Base-by-base conservation (phyloP, 2,113 vertebrate species). In the Athene cunicularia region DNA sequence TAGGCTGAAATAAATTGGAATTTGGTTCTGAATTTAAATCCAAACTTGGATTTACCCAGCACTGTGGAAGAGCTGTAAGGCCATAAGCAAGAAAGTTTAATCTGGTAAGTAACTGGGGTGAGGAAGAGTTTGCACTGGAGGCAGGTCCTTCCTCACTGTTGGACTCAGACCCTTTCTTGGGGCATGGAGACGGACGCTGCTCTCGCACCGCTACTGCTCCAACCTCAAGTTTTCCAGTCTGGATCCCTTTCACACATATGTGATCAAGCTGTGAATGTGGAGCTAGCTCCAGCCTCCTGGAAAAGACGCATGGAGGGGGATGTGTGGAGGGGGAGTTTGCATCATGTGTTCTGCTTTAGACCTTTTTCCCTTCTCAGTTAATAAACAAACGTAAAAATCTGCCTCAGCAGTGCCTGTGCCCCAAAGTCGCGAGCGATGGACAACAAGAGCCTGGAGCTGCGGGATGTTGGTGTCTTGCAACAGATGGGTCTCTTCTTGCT, bases 241-340 rank as follows among this genome's bases (percentile, higher is more conserved):
- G 84, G 76, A 89, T 72, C 56, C 60, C 28, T 87, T 50, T 90
- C 66, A 24, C 91, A 94, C 91, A 93, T 58, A 11, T 81, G 73
- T 39, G 93, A 72, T n/a, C 95, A 94, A 95, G 96, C 96, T 96
- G 96, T 62, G 96, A 45, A 73, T 35, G 58, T 3, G 53, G 50
- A 79, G 33, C 16, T 12, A 79, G 62, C 70, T 85, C 68, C 89
- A 93, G 27, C 66, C 72, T 55, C 53, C 84, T 77, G 90, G 67
- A 92, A 82, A 81, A 79, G 82, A 74, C 10, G 47, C 0, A 0
- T 4, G 33, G 70, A 50, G 37, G 77, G 39, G n/a, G 4, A 49
- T 41, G 62, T 73, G 73, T 12, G 55, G 17, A 66, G 53, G 28
- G 41, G 28, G 18, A 43, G 33, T 37, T 53, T 43, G 74, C 22